phyloP scores from a whole-genome alignment of 2,888 invertebrate genomes.

The Scaptodrosophila latifasciaeformis region DNA sequence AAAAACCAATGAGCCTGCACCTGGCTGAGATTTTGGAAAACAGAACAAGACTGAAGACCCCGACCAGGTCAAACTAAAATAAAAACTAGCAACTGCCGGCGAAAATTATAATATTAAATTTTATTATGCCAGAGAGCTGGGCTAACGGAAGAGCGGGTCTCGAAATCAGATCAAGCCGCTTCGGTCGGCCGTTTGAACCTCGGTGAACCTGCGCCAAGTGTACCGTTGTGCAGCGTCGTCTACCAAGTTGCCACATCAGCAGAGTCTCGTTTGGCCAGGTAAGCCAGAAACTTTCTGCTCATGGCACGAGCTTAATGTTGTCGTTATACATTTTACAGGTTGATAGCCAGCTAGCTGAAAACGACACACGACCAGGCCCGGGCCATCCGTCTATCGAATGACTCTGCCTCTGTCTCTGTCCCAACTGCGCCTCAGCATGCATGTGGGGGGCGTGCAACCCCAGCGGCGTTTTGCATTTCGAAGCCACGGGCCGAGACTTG shows the following conservation, averaged over 20 bases:
- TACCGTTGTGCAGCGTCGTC: not conserved
- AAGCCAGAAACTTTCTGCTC: no score
- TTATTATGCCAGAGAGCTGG: slow-evolving; percentile 24
- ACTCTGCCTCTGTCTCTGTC: not conserved
- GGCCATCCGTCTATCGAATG: not conserved
- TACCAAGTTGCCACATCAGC: not conserved
- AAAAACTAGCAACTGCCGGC: slow-evolving; percentile 31
- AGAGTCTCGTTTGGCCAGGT: not conserved
- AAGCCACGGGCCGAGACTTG: no score
- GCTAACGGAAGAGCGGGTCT: not conserved
- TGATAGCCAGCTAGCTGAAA: slow-evolving; percentile 33
- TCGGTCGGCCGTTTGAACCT: slow-evolving; percentile 44
- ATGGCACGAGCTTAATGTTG: slow-evolving; percentile 67
- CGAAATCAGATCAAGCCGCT: slow-evolving; percentile 56
- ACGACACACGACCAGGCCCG: slow-evolving; percentile 32
- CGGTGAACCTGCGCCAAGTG: slow-evolving; percentile 52
- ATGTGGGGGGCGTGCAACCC: slow-evolving; percentile 49
- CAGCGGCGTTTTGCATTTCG: no score
- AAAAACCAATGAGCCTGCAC: no score
- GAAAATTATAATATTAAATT: slow-evolving; percentile 49
- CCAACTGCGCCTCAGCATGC: slow-evolving; percentile 22
- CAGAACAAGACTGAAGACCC: slow-evolving; percentile 1
- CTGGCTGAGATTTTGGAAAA: slow-evolving; percentile 47
- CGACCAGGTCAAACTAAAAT: not conserved
- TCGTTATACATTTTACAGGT: slow-evolving; percentile 67